These are phyloP conservation scores for Macrostomum lignano DNA, from an alignment of 1,140 invertebrate species.

Conservation along the genomic window DNA sequence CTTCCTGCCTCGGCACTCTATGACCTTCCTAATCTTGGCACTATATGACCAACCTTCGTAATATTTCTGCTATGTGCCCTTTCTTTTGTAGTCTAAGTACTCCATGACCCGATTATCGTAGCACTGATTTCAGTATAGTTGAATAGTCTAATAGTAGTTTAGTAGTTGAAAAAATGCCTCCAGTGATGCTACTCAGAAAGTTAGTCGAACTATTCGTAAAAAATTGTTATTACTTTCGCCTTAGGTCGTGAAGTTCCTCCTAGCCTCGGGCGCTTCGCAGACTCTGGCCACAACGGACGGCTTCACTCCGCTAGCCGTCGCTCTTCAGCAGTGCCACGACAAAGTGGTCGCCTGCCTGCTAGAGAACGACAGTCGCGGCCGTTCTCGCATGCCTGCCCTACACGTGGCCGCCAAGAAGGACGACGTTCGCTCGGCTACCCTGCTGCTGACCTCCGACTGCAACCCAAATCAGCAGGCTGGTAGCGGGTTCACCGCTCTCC, in stretches of 20 bases:
- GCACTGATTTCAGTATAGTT: too few species aligned
- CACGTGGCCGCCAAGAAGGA: conserved; percentile 93
- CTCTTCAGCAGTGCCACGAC: conserved; percentile 73
- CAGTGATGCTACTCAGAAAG: too few species aligned
- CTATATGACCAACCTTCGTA: too few species aligned
- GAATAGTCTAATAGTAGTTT: too few species aligned
- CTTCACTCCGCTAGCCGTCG: conserved; percentile 62
- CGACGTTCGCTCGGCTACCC: conserved; percentile 63
- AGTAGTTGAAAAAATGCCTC: too few species aligned
- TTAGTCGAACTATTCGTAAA: too few species aligned
- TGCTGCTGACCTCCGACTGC: conserved; percentile 56
- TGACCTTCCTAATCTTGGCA: too few species aligned
- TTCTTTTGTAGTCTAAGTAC: too few species aligned
- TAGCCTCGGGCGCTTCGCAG: conserved; percentile 58
- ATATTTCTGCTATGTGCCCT: too few species aligned
- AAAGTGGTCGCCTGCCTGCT: conserved; percentile 58
- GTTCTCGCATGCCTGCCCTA: conserved; percentile 35
- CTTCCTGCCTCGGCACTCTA: too few species aligned
- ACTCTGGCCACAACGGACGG: conserved; percentile 34
- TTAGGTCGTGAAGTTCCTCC: conserved; percentile 62
- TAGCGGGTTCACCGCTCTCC: conserved; percentile 93
- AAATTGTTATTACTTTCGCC: too few species aligned
- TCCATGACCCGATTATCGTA: too few species aligned
- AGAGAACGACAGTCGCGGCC: conserved; percentile 27
- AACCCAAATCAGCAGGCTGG: background rate